phyloP scores from a whole-genome alignment of 2,113 vertebrate species.

The Chloropsis cyanopogon region DNA sequence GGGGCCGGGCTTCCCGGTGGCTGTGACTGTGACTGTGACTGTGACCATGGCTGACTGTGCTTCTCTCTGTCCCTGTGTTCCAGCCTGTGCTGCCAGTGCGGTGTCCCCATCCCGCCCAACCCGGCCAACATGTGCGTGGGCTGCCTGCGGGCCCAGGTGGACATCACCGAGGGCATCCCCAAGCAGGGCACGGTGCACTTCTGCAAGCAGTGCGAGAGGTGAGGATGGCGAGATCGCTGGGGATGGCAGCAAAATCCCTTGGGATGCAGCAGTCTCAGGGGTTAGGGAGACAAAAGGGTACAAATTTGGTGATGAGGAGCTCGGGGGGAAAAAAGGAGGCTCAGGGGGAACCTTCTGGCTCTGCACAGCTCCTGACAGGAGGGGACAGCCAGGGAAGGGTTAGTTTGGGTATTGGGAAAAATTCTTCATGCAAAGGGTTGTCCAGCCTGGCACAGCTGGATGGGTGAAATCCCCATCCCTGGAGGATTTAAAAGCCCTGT shows the following conservation, averaged over 20 bases:
- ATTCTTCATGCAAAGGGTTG: neutral
- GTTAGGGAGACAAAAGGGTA: neutral
- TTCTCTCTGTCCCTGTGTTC: neutral
- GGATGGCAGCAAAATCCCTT: neutral
- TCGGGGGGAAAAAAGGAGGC: neutral
- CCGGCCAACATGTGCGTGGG: constrained; percentile 96
- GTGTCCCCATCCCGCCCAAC: constrained; percentile 88
- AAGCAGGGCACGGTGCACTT: constrained; percentile 91
- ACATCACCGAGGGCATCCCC: constrained; percentile 98
- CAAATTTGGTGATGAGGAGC: neutral
- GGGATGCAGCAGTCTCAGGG: fast-evolving
- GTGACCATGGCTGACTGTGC: neutral
- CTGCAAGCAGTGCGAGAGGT: constrained; percentile 98
- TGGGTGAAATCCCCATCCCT: neutral
- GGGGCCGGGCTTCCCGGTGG: fast-evolving
- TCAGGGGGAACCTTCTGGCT: neutral
- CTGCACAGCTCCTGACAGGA: neutral
- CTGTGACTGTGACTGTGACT: fast-evolving
- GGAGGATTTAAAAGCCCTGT: neutral
- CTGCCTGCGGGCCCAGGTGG: constrained; percentile 90
- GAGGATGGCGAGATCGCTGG: neutral
- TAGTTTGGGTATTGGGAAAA: neutral
- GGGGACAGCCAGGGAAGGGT: fast-evolving
- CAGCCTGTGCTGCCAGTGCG: constrained; percentile 96
- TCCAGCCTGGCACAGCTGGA: neutral